These are phyloP conservation scores for Drymodes brunneopygia DNA, from an alignment of 2,113 vertebrate genomes.

Conservation along the genomic window DNA sequence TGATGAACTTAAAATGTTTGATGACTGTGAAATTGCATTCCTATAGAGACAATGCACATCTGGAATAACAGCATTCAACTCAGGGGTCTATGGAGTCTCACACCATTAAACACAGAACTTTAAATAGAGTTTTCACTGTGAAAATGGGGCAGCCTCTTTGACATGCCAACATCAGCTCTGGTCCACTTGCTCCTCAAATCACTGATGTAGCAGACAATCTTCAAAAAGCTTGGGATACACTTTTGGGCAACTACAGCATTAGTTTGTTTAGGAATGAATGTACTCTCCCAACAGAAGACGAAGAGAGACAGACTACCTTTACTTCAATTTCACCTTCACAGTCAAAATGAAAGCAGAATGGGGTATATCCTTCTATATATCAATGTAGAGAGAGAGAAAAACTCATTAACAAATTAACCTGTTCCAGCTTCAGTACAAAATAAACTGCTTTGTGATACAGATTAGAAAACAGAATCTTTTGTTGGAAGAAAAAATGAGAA, in stretches of 20 bases:
- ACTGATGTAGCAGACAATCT: conserved; percentile 13
- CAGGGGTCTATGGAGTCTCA: conserved; percentile 19
- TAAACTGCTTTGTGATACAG: conserved; percentile 32
- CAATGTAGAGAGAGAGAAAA: neutral
- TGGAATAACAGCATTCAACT: conserved; percentile 62
- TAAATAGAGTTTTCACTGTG: conserved; percentile 51
- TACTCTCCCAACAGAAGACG: neutral
- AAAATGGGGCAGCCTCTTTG: conserved; percentile 59
- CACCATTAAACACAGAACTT: conserved; percentile 51
- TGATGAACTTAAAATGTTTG: conserved; percentile 70
- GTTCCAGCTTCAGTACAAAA: neutral
- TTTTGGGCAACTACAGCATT: conserved; percentile 10
- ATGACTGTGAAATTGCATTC: conserved; percentile 70
- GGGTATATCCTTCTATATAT: neutral
- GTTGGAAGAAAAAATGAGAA: neutral
- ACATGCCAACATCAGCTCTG: conserved; percentile 44
- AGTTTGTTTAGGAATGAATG: conserved; percentile 19
- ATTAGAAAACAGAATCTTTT: neutral
- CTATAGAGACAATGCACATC: conserved; percentile 62
- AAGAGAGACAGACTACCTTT: neutral
- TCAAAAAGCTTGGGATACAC: neutral
- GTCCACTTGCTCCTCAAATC: conserved; percentile 34
- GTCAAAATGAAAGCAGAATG: conserved; percentile 9
- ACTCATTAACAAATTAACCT: neutral
- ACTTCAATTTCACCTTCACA: conserved; percentile 39